Evolutionary conservation across 2,797 vertebrate species (phyloP), one percentile per base, ranked within the genome.

Genomic region (Falco naumanni): DNA sequence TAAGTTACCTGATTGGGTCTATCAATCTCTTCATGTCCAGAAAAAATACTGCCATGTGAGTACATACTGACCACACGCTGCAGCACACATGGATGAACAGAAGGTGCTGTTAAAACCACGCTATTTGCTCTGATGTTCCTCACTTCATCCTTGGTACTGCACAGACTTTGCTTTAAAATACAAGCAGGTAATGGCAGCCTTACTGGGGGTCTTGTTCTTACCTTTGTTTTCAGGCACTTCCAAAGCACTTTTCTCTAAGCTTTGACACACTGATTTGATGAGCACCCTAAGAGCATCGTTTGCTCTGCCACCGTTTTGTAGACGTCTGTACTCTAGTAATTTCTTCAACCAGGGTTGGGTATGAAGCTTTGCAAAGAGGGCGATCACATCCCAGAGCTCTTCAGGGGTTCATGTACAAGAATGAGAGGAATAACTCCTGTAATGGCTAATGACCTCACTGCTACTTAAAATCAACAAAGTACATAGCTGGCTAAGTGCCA

Each of bases 391-490:
- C 26, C 84, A 70, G 63, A 82, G 70, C 89, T 92, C 78, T 81
- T 92, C 74, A 53, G 89, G 45, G 66, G 11, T 45, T 71, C 0
- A 0, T 11, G 64, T 26, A 45, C 33, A 82, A 89, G 89, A 65
- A 89, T 39, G 74, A 90, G 91, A 76, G 26, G 66, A 96, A 68
- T 8, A 84, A 37, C 25, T 89, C 91, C 87, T 57, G 1, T 50
- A 89, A 88, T 28, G 41, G 74, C 59, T 70, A 76, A 72, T 76
- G 78, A 93, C 66, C 75, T 87, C 89, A 76, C 28, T 70, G 84
- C 81, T 89, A 26, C 93, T 87, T 87, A 71, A 65, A 92, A 45
- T 59, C 72, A 50, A 76, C 59, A 59, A 94, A 90, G 87, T 59
- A 61, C 78, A 76, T 50, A 68, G 66, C 51, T 94, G 94, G 89